phyloP scores from a whole-genome alignment of 2,888 invertebrate genomes.

The Criorhina ranunculi region DNA sequence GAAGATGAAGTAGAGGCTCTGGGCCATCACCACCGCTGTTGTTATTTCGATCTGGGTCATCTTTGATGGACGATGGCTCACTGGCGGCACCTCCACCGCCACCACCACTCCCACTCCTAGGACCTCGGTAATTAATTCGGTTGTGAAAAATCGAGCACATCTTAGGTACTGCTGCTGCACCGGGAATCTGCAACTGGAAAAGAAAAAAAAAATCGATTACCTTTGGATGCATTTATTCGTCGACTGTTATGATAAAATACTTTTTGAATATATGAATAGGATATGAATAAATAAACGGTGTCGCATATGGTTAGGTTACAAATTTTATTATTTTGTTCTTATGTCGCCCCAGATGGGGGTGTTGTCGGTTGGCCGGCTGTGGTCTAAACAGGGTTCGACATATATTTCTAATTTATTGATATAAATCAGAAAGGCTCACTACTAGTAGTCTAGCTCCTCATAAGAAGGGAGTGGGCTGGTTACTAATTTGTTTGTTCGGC shows the following conservation, averaged over 20 bases:
- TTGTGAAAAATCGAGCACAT: conserved; percentile 84
- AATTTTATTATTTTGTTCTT: conserved; percentile 41
- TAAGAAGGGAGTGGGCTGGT: conserved; percentile 1
- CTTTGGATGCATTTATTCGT: conserved; percentile 67
- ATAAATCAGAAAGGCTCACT: conserved; percentile 22
- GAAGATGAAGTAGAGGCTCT: conserved; percentile 47
- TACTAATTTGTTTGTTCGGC: conserved; percentile 36
- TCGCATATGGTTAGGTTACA: conserved; percentile 81
- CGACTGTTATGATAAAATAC: conserved; percentile 82
- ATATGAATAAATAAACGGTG: conserved; percentile 82
- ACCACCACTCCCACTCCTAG: conserved; percentile 77
- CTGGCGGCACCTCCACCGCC: conserved; percentile 69
- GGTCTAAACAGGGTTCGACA: conserved; percentile 31
- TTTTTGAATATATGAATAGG: conserved; percentile 84
- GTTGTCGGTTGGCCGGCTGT: neutral
- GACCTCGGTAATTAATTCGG: conserved; percentile 83
- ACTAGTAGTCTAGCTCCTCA: neutral
- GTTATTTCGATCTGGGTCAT: conserved; percentile 83
- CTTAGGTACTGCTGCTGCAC: conserved; percentile 60
- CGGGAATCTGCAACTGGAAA: conserved; percentile 55
- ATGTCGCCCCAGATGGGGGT: conserved; percentile 6
- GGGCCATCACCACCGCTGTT: conserved; percentile 78
- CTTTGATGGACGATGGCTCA: conserved; percentile 80
- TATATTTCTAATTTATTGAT: conserved; percentile 49
- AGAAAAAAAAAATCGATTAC: conserved; percentile 52